Conservation (phyloP, 2,797 vertebrate species). For the Pipistrellus pipistrellus region DNA sequence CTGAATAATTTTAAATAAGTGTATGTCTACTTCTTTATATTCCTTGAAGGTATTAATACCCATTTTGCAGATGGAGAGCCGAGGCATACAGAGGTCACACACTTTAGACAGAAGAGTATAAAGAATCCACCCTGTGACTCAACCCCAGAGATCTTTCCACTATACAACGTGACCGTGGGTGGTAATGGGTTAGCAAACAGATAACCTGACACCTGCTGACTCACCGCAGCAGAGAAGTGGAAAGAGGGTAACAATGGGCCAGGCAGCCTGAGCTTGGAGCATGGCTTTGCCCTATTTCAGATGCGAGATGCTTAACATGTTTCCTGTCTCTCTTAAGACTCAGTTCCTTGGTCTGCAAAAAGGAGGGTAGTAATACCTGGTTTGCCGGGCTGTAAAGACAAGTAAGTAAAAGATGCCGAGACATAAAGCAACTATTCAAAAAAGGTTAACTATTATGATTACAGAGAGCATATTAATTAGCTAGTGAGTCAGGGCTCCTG, state of each 20-base stretch:
- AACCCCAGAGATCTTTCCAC: neutral
- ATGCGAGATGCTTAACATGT: neutral
- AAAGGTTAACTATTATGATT: neutral
- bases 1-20: neutral
- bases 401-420: neutral
- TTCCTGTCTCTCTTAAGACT: neutral
- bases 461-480: neutral
- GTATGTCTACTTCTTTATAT: neutral
- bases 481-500: neutral
- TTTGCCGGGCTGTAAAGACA: neutral
- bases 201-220: neutral
- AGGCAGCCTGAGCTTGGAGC: neutral
- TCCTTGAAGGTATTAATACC: neutral
- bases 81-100: neutral
- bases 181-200: neutral
- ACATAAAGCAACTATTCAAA: neutral
- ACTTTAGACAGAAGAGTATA: neutral
- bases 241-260: neutral
- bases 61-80: conserved; percentile 3
- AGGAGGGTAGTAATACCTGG: neutral
- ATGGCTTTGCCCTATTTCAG: neutral
- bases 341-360: conserved; percentile 16
- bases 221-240: neutral
- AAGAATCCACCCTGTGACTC: neutral
- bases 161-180: neutral